These are phyloP conservation scores for Eufriesea mexicana DNA, from an alignment of 1,140 invertebrate genomes.

Conservation along the genomic window DNA sequence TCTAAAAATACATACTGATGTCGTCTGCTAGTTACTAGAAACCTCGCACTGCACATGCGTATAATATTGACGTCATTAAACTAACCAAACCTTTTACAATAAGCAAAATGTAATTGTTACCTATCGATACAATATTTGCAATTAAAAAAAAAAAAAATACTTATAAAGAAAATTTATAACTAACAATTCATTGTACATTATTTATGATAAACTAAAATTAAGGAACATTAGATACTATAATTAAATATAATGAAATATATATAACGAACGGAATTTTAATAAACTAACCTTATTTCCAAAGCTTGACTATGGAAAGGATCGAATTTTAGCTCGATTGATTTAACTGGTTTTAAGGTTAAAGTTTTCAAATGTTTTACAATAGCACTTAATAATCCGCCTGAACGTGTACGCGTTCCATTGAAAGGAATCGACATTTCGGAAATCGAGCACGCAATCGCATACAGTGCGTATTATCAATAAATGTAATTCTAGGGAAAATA, in stretches of 20 bases:
- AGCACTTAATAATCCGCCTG: slow-evolving; percentile 85
- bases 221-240: neutral
- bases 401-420: slow-evolving; percentile 85
- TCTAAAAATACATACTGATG: slow-evolving; percentile 74
- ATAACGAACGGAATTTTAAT: neutral
- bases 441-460: slow-evolving; percentile 16
- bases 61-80: slow-evolving; percentile 68
- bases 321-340: slow-evolving; percentile 89
- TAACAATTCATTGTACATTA: neutral
- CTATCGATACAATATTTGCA: neutral
- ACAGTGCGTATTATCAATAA: neutral
- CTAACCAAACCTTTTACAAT: neutral
- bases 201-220: neutral
- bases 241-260: neutral
- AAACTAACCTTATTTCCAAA: slow-evolving; percentile 86
- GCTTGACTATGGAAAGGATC: slow-evolving; percentile 91
- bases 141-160: neutral
- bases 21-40: slow-evolving; percentile 69
- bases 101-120: neutral
- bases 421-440: slow-evolving; percentile 87
- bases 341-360: slow-evolving; percentile 90
- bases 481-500: slow-evolving; percentile 23
- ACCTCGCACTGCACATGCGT: slow-evolving; percentile 69
- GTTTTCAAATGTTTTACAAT: slow-evolving; percentile 87
- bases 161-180: neutral